Percentiles rank a stretch among this genome's conserved stretches.
Evolutionary conservation across 2,113 vertebrate species (phyloP).

Genomic region (Vidua chalybeata): DNA sequence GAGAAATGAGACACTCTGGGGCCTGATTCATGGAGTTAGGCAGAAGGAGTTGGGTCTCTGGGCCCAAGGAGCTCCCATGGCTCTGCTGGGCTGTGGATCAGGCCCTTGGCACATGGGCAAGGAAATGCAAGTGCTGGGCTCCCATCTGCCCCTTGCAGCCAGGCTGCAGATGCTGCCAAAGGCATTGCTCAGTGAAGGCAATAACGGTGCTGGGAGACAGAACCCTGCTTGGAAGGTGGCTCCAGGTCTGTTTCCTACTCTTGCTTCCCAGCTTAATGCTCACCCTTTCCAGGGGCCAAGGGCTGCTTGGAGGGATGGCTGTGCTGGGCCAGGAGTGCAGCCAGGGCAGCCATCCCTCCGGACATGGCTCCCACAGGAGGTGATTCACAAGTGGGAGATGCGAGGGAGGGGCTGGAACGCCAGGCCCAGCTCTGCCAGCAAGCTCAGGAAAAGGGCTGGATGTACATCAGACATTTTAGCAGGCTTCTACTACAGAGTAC

Average conservation of each 20-base stretch:
- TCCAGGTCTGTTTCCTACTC: rapidly evolving
- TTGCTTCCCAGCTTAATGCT: rapidly evolving
- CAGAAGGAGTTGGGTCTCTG: background rate
- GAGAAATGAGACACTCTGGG: background rate
- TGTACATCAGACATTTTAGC: background rate
- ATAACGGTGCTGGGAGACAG: background rate
- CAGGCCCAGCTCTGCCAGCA: background rate
- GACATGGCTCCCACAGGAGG: rapidly evolving
- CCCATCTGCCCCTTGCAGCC: background rate
- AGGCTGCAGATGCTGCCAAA: background rate
- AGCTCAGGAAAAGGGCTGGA: background rate
- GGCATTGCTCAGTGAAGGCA: background rate
- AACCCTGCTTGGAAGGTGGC: background rate
- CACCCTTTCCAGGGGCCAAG: background rate
- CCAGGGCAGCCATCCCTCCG: rapidly evolving
- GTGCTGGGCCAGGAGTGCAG: background rate
- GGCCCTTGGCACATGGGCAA: background rate
- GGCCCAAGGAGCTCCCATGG: background rate
- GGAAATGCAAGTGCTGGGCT: rapidly evolving
- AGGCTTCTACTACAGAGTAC: background rate
- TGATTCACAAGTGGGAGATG: background rate
- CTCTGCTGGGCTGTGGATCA: background rate
- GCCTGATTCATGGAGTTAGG: background rate
- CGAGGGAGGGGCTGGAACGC: background rate
- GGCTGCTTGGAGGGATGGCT: background rate